These are phyloP conservation scores for Pedetes capensis DNA, from an alignment of 2,113 vertebrate species.

Conservation along the genomic window DNA sequence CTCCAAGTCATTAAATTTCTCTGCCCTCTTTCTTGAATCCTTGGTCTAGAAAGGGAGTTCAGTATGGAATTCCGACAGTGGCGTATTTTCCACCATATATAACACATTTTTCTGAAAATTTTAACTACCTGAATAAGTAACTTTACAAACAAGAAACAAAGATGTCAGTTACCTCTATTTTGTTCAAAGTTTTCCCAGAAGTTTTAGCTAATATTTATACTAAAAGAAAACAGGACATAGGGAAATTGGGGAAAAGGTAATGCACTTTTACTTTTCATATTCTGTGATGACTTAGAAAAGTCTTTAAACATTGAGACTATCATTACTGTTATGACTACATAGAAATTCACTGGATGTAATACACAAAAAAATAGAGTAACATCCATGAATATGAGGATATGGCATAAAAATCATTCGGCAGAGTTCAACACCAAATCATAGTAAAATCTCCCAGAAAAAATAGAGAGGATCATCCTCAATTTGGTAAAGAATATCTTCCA, in stretches of 20 bases:
- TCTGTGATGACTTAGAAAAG: neutral
- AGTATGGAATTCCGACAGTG: neutral
- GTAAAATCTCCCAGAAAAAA: no score
- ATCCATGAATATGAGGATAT: neutral
- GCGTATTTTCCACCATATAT: neutral
- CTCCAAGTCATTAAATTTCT: neutral
- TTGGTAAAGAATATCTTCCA: no score
- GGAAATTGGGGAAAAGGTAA: neutral
- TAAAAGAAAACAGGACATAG: neutral
- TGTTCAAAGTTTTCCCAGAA: neutral
- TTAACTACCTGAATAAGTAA: neutral
- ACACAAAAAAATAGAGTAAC: neutral
- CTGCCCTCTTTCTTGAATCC: neutral
- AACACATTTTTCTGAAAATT: neutral
- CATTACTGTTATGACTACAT: no score
- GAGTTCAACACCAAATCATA: no score
- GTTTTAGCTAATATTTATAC: neutral
- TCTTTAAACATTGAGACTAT: no score
- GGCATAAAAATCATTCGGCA: no score
- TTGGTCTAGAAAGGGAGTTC: neutral
- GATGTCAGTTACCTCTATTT: neutral
- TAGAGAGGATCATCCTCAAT: no score
- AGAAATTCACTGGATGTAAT: neutral
- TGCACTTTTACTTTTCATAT: neutral
- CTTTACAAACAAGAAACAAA: neutral